phyloP scores from a whole-genome alignment of 2,797 vertebrate genomes.

The Gobio occitaniae region DNA sequence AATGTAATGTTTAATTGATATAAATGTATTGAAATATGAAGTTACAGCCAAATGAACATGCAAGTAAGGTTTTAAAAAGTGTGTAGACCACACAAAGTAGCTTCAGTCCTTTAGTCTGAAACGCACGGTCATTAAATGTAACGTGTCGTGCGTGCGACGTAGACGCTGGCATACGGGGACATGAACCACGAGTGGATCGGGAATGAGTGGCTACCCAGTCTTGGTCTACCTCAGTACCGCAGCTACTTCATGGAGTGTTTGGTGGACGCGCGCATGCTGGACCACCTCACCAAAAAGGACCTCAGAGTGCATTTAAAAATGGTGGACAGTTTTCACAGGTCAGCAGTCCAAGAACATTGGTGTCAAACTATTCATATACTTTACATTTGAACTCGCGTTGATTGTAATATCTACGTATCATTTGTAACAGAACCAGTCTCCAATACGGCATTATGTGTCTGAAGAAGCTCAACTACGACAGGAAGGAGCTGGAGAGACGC shows the following conservation, averaged over 20 bases:
- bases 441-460: conserved; percentile 98
- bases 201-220: conserved; percentile 97
- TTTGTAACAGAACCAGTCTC: conserved; percentile 91
- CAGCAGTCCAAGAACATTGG: not conserved
- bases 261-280: conserved; percentile 97
- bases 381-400: not conserved
- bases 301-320: conserved; percentile 98
- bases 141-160: not conserved
- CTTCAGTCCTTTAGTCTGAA: not conserved
- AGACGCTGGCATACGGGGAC: conserved; percentile 97
- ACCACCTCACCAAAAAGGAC: conserved; percentile 98
- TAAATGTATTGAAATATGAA: not conserved
- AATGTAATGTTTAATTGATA: not conserved
- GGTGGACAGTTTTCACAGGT: conserved; percentile 99
- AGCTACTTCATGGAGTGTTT: conserved; percentile 99
- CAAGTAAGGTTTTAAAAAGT: not conserved
- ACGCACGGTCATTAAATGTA: too few relatives aligned
- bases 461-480: conserved; percentile 98
- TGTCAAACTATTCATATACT: not conserved
- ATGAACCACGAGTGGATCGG: conserved; percentile 99
- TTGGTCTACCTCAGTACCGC: conserved; percentile 97
- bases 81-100: not conserved
- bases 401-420: not conserved
- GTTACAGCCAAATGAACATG: not conserved
- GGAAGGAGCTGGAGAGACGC: conserved; percentile 96